phyloP scores from a whole-genome alignment of 2,888 invertebrate genomes.

The Spisula solida region DNA sequence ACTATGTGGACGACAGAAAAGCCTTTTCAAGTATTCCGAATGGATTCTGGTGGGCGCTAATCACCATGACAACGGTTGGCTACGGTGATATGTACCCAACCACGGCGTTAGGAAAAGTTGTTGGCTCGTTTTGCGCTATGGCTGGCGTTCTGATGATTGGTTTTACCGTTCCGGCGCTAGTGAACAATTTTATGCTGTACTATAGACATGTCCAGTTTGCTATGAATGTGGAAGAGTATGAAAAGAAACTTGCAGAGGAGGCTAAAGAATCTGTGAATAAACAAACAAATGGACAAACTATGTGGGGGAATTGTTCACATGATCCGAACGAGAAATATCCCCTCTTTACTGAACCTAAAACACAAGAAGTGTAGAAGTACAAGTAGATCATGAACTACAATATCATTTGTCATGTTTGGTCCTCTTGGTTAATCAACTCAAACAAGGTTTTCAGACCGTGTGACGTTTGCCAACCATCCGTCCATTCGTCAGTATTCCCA shows the following conservation, averaged over 20 bases:
- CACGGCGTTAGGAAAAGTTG: slow-evolving; percentile 78
- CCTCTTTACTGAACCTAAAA: not conserved
- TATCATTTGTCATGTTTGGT: not conserved
- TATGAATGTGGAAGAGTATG: slow-evolving; percentile 60
- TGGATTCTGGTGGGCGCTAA: slow-evolving; percentile 85
- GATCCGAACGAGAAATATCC: not conserved
- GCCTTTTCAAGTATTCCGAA: slow-evolving; percentile 81
- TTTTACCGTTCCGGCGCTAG: slow-evolving; percentile 84
- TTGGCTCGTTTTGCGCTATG: slow-evolving; percentile 82
- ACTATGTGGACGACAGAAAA: slow-evolving; percentile 80
- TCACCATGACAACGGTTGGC: slow-evolving; percentile 86
- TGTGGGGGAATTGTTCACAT: not conserved
- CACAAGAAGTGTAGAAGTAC: not conserved
- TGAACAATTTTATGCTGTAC: slow-evolving; percentile 85
- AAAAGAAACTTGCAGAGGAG: slow-evolving; percentile 35
- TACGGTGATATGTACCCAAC: slow-evolving; percentile 84
- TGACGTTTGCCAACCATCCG: not conserved
- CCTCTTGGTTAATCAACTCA: too few relatives aligned
- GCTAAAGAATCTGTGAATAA: not conserved
- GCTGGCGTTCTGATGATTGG: slow-evolving; percentile 83
- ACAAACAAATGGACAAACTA: not conserved
- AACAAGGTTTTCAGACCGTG: not conserved
- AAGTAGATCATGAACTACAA: not conserved
- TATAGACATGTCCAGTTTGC: slow-evolving; percentile 82
- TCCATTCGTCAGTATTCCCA: not conserved